These are phyloP conservation scores for Coregonus clupeaformis DNA, from an alignment of 2,113 vertebrate genomes.

Conservation along the genomic window DNA sequence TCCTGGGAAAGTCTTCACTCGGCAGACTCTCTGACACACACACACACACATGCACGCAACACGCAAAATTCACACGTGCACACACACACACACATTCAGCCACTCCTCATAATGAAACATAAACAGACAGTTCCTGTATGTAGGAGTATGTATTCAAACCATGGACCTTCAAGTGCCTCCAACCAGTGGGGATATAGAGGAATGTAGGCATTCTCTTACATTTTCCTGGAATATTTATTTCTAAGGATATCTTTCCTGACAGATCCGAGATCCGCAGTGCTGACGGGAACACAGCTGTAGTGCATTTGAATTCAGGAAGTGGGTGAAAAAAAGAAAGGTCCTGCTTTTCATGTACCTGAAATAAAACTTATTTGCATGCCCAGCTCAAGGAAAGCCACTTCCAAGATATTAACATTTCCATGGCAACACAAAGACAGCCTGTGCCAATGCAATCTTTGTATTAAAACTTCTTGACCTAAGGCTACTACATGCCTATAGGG, in stretches of 20 bases:
- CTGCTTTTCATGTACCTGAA: conserved; percentile 14
- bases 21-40: background rate
- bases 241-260: conserved; percentile 46
- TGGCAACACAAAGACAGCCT: background rate
- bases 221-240: conserved; percentile 43
- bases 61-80: too few relatives aligned
- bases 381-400: background rate
- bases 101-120: too few relatives aligned
- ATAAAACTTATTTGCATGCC: conserved; percentile 3
- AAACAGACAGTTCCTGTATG: too few relatives aligned
- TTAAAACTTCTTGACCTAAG: background rate
- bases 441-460: background rate
- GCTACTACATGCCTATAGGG: background rate
- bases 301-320: conserved; percentile 66
- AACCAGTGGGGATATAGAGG: conserved; percentile 3
- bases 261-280: conserved; percentile 44
- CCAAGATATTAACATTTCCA: conserved; percentile 3
- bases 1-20: too few relatives aligned
- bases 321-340: background rate
- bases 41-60: background rate
- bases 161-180: conserved; percentile 1
- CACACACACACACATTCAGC: too few relatives aligned
- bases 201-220: background rate
- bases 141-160: conserved; percentile 1
- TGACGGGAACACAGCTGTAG: conserved; percentile 67